Percentiles rank a stretch among this genome's conserved stretches.
Conservation (phyloP, 1,140 invertebrate genomes). For the Ruditapes philippinarum region DNA sequence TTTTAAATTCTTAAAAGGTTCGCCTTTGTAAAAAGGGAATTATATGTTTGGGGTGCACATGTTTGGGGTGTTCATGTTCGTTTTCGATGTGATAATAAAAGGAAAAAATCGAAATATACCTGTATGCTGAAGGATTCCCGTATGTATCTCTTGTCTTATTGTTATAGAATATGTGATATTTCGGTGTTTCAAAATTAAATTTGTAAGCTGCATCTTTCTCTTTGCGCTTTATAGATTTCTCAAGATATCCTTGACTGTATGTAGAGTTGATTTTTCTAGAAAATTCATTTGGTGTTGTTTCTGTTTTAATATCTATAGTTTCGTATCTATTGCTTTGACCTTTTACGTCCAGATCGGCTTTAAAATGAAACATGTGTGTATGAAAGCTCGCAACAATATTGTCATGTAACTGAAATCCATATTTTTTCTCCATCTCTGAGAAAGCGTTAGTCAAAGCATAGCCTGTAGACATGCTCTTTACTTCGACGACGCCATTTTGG, state of each 20-base stretch:
- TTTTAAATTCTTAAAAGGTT: too few species aligned
- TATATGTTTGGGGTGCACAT: too few species aligned
- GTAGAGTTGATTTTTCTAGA: slow-evolving; percentile 65
- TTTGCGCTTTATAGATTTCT: slow-evolving; percentile 56
- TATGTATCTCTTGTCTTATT: slow-evolving; percentile 68
- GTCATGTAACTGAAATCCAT: slow-evolving; percentile 71
- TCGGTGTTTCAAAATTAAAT: slow-evolving; percentile 78
- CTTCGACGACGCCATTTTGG: slow-evolving; percentile 77
- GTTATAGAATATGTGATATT: slow-evolving; percentile 80
- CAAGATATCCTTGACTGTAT: slow-evolving; percentile 58
- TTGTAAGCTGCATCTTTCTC: slow-evolving; percentile 75
- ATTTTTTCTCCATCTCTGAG: slow-evolving; percentile 56
- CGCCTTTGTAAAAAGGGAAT: too few species aligned
- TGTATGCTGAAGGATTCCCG: slow-evolving; percentile 72
- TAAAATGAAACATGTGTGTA: slow-evolving; percentile 79
- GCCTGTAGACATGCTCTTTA: slow-evolving; percentile 73
- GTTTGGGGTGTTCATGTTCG: too few species aligned
- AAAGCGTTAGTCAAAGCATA: slow-evolving; percentile 70
- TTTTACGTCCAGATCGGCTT: slow-evolving; percentile 76
- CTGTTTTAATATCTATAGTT: slow-evolving; percentile 70
- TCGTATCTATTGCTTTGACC: slow-evolving; percentile 76
- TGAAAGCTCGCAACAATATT: slow-evolving; percentile 73
- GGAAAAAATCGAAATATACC: slow-evolving; percentile 20
- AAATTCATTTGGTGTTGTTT: slow-evolving; percentile 62
- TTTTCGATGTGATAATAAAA: too few species aligned